Evolutionary conservation across 2,113 vertebrate species (phyloP).

Genomic region (Galbula dea): DNA sequence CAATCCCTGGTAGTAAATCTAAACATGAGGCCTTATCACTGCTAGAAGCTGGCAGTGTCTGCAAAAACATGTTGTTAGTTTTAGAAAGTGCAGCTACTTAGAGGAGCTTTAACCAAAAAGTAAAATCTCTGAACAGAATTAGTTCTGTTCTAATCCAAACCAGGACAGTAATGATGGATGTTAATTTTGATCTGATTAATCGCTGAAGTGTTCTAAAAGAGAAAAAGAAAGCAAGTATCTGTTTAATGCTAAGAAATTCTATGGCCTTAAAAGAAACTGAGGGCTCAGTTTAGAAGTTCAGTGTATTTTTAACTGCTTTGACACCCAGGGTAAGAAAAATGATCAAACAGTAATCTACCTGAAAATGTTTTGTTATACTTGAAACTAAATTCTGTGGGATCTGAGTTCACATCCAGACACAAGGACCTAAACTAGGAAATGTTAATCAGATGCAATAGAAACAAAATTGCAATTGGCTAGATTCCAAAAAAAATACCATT

Average conservation of each 20-base stretch:
- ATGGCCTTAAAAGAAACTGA: not conserved
- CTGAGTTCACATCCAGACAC: not conserved
- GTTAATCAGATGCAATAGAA: not conserved
- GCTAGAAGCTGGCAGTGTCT: no score
- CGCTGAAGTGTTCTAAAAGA: not conserved
- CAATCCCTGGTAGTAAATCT: no score
- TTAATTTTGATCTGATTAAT: not conserved
- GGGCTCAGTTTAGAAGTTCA: not conserved
- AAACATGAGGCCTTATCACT: no score
- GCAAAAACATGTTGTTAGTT: no score
- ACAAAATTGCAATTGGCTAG: not conserved
- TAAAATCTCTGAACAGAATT: no score
- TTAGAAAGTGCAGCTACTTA: no score
- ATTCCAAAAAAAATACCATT: not conserved
- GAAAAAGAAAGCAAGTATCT: not conserved
- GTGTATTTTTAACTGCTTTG: not conserved
- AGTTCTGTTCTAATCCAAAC: no score
- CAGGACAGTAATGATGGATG: no score
- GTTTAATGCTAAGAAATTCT: not conserved
- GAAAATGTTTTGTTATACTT: not conserved
- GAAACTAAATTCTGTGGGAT: not conserved
- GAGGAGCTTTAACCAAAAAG: no score
- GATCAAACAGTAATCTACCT: rapidly evolving
- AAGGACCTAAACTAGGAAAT: not conserved
- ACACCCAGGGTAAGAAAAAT: not conserved